Conservation (phyloP, 2,888 invertebrate species). For the Agrotis exclamationis region DNA sequence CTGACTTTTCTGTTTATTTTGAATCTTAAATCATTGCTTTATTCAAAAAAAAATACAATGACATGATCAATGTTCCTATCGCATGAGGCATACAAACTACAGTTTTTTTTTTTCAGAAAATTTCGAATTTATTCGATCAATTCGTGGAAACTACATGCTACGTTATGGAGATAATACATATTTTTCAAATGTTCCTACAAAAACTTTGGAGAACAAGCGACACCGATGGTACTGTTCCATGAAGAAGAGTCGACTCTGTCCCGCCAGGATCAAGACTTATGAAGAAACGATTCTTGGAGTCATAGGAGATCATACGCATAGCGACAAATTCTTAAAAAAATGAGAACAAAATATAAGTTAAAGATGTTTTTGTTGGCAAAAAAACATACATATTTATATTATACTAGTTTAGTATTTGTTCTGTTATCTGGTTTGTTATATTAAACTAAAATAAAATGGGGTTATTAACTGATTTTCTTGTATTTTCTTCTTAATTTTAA, state of each 20-base stretch:
- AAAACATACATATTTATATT: too few relatives aligned
- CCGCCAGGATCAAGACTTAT: slow-evolving; percentile 65
- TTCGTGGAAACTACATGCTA: slow-evolving; percentile 61
- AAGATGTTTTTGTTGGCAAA: neutral
- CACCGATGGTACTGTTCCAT: slow-evolving; percentile 75
- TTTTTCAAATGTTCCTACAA: slow-evolving; percentile 68
- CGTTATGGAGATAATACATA: slow-evolving; percentile 66
- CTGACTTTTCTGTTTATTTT: slow-evolving; percentile 5
- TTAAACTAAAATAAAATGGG: slow-evolving; percentile 9
- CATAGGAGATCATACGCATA: slow-evolving; percentile 42
- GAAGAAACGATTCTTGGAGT: slow-evolving; percentile 59
- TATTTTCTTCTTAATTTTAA: slow-evolving; percentile 4
- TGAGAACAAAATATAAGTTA: too few relatives aligned
- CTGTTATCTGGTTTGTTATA: neutral
- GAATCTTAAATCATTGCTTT: neutral
- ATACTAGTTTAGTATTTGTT: slow-evolving; percentile 7
- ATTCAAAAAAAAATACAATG: neutral
- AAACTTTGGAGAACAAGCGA: slow-evolving; percentile 40
- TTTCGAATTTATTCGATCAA: slow-evolving; percentile 39
- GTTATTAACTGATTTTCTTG: neutral
- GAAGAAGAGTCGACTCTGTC: slow-evolving; percentile 66
- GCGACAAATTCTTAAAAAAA: neutral
- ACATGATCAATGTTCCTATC: neutral
- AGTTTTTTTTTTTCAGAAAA: slow-evolving; percentile 28
- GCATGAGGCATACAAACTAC: neutral